Base-by-base conservation (phyloP, 2,888 invertebrate genomes). In the Aromia moschata region DNA sequence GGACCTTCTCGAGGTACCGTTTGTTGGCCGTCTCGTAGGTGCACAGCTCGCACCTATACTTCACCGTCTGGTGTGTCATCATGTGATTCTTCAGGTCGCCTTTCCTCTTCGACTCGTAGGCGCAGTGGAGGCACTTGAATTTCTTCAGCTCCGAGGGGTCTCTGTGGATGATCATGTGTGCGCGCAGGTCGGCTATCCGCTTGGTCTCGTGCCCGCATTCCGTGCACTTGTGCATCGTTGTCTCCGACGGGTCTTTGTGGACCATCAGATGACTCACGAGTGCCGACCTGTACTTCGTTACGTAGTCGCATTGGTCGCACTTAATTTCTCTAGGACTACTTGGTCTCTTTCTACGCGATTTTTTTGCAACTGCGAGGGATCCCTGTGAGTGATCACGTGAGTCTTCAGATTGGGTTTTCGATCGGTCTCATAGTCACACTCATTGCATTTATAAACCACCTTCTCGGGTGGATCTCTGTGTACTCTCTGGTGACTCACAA, bases 181-280 rank as follows among this genome's bases (percentile, higher is more conserved):
- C 1, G 3, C 11, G 18, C 1, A 43, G 18, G 18, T 18, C 10
- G 1, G 9, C 2, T 43, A 20, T 43, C 1, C 12, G 43, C 12
- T 20, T 43, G 0, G 20, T 11, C 20, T 20, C 11, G 11, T 18
- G 25, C 18, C 2, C 5, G 20, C 43, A 43, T n/a, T 12, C 7
- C 4, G 16, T 25, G 20, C 43, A 43, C 7, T 25, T 18, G 25
- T 20, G 11, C 4, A 25, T 3, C 25, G 20, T 25, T 25, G 31
- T 12, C 14, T 31, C 31, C 14, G 12, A 12, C 10, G 9, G 2
- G 46, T 11, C 20, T 1, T 30, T n/a, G 16, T 46, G 31, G 3
- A 31, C 15, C 10, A 46, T 10, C 30, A 30, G n/a, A 16, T 46
- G 46, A 10, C 30, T 46, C 30, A 30, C n/a, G 10, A 46, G 15